Percentiles rank a stretch among this genome's conserved stretches.
These are phyloP conservation scores for Pachyramphus minor DNA, from an alignment of 2,113 vertebrate species.

Conservation along the genomic window DNA sequence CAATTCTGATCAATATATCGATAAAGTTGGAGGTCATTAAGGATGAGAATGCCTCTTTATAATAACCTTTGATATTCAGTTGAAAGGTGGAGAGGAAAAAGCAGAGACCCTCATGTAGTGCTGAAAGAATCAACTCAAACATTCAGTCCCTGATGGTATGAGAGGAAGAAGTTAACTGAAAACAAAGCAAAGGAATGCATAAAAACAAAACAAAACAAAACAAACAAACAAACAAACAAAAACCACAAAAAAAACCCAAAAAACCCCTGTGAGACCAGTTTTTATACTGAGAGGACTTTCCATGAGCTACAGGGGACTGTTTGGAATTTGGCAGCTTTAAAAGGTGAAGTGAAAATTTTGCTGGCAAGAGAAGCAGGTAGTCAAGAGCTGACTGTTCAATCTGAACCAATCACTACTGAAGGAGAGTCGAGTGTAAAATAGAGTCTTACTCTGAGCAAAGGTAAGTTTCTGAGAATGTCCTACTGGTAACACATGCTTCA, in stretches of 20 bases:
- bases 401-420: neutral
- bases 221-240: no score
- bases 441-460: neutral
- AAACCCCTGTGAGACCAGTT: neutral
- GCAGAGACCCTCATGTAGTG: neutral
- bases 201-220: neutral
- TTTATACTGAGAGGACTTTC: neutral
- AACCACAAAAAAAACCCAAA: no score
- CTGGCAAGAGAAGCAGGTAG: neutral
- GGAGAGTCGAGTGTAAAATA: neutral
- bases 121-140: neutral
- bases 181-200: neutral
- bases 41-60: neutral
- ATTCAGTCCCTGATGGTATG: neutral
- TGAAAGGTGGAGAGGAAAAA: neutral
- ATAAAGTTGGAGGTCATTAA: neutral
- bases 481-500: neutral
- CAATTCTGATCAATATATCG: neutral
- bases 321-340: neutral
- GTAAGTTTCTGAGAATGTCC: neutral
- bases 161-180: neutral
- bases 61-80: neutral
- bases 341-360: neutral
- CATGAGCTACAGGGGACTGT: neutral
- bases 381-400: neutral